Conservation (phyloP, 2,797 vertebrate species). For the Pempheris klunzingeri region DNA sequence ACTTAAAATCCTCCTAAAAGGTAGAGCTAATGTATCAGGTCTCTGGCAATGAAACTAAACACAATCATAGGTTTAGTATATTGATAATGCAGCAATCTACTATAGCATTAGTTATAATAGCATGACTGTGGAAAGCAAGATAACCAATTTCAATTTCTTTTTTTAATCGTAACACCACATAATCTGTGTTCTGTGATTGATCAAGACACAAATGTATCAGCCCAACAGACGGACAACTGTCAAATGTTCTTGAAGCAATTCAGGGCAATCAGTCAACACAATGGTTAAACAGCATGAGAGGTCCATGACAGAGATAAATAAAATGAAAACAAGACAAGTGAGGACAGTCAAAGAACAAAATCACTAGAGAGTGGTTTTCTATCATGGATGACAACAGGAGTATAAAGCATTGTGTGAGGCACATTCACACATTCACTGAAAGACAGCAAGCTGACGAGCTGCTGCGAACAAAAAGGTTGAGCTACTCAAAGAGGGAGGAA, state of each 20-base stretch:
- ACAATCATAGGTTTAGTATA: not conserved
- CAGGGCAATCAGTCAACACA: not conserved
- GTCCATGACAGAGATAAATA: not conserved
- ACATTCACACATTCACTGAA: not conserved
- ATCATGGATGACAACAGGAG: not conserved
- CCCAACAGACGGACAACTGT: not conserved
- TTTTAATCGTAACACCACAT: not conserved
- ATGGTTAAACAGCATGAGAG: not conserved
- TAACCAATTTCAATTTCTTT: not conserved
- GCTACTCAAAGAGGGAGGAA: not conserved
- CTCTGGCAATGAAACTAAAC: not conserved
- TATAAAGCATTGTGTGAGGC: not conserved
- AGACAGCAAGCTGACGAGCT: conserved; percentile 1
- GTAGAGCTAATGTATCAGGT: too few relatives aligned
- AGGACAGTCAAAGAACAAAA: not conserved
- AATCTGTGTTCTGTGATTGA: not conserved
- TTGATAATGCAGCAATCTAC: not conserved
- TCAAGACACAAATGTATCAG: not conserved
- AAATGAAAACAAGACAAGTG: not conserved
- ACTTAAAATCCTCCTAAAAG: too few relatives aligned
- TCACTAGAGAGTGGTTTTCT: not conserved
- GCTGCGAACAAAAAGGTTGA: not conserved
- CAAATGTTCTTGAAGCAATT: not conserved
- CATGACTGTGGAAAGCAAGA: not conserved
- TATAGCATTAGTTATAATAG: not conserved